phyloP scores from a whole-genome alignment of 2,888 invertebrate species.

The Gastrophysa polygoni region DNA sequence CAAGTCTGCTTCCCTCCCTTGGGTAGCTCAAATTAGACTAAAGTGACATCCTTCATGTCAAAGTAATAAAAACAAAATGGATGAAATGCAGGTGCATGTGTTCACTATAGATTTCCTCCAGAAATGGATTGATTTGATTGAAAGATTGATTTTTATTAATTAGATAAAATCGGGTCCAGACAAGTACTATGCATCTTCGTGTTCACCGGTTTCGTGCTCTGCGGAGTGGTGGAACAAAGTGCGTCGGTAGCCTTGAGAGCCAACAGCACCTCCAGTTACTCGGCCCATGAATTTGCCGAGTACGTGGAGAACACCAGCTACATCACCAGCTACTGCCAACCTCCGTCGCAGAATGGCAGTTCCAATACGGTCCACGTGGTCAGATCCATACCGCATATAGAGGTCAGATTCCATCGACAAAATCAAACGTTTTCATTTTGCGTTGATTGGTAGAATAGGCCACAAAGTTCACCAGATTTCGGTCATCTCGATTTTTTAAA shows the following conservation, averaged over 20 bases:
- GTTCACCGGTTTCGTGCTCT: conserved; percentile 63
- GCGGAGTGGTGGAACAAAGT: conserved; percentile 64
- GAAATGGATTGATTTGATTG: too few relatives aligned
- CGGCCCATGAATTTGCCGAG: conserved; percentile 59
- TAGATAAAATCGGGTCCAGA: conserved; percentile 59
- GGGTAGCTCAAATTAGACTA: too few relatives aligned
- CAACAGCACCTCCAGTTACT: conserved; percentile 57
- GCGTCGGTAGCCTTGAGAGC: conserved; percentile 64
- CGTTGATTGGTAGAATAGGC: too few relatives aligned
- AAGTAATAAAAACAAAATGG: too few relatives aligned
- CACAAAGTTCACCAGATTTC: neutral
- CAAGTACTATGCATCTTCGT: conserved; percentile 62
- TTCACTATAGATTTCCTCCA: too few relatives aligned
- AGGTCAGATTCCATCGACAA: conserved; percentile 46
- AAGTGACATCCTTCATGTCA: too few relatives aligned
- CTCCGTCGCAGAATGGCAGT: conserved; percentile 43
- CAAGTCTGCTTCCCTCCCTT: too few relatives aligned
- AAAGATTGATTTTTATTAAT: conserved; percentile 31
- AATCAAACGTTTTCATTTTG: too few relatives aligned
- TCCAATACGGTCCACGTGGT: conserved; percentile 51
- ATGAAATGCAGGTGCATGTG: too few relatives aligned
- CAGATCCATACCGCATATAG: conserved; percentile 57
- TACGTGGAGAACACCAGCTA: conserved; percentile 60
- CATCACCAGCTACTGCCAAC: conserved; percentile 58
- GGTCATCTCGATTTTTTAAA: neutral